Percentiles rank a stretch among this genome's conserved stretches.
These are phyloP conservation scores for Corvus moneduloides DNA, from an alignment of 2,113 vertebrate genomes.

Conservation along the genomic window DNA sequence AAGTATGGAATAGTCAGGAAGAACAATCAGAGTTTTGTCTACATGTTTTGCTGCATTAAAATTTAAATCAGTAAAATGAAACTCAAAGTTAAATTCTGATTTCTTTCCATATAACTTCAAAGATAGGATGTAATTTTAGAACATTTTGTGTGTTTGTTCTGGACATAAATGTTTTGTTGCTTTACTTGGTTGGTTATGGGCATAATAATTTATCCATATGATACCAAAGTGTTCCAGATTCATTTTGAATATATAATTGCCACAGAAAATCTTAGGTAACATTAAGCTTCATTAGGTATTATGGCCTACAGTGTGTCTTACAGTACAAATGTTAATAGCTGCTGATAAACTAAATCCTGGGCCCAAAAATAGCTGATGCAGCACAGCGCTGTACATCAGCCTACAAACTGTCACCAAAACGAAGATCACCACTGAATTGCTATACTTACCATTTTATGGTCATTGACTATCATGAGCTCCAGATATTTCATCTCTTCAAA, in stretches of 20 bases:
- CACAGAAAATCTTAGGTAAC: background rate
- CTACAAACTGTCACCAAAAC: background rate
- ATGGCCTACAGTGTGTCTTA: background rate
- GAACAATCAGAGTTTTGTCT: background rate
- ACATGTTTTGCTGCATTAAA: background rate
- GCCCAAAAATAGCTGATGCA: background rate
- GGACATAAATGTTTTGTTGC: background rate
- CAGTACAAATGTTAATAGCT: background rate
- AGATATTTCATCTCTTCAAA: constrained; percentile 98
- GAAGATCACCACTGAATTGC: background rate
- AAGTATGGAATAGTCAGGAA: background rate
- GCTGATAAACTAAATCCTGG: background rate
- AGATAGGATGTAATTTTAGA: background rate
- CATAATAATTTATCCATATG: background rate
- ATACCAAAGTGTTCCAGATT: background rate
- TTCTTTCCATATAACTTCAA: background rate
- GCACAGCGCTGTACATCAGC: background rate
- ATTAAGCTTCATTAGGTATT: background rate
- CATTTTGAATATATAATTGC: background rate
- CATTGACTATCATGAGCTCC: constrained; percentile 96
- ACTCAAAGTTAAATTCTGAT: background rate
- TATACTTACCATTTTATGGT: constrained; percentile 90
- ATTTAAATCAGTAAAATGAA: background rate
- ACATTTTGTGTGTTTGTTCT: background rate
- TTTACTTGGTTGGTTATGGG: background rate